Percentiles rank a stretch among this genome's conserved stretches.
Conservation (phyloP, 2,888 invertebrate genomes). For the Hofmannophila pseudospretella region DNA sequence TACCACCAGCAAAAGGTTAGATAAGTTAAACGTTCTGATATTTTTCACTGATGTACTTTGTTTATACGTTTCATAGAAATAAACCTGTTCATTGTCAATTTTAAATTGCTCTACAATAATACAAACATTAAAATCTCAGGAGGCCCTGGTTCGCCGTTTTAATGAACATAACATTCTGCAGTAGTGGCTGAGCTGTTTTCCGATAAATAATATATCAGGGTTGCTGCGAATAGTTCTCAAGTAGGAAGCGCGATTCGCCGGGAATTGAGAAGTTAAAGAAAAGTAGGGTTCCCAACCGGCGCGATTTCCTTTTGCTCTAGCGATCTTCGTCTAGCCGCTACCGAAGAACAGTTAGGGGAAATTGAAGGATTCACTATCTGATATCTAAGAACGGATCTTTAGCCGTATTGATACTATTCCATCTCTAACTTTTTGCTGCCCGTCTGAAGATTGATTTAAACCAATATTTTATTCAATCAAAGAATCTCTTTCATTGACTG, state of each 20-base stretch:
- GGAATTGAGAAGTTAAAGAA: slow-evolving; percentile 50
- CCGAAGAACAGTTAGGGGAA: slow-evolving; percentile 4
- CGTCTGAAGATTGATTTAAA: too few species aligned
- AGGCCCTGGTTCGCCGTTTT: too few species aligned
- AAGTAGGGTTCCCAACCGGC: slow-evolving; percentile 24
- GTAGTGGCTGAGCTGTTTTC: slow-evolving; percentile 20
- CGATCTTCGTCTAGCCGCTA: slow-evolving; percentile 8
- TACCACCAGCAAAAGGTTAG: too few species aligned
- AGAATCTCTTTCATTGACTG: too few species aligned
- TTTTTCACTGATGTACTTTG: too few species aligned
- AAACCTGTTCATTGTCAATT: too few species aligned
- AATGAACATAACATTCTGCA: slow-evolving; percentile 2
- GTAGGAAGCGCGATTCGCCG: slow-evolving; percentile 27
- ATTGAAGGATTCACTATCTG: slow-evolving; percentile 15
- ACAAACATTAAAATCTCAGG: too few species aligned
- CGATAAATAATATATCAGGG: slow-evolving; percentile 46
- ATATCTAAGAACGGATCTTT: slow-evolving; percentile 15
- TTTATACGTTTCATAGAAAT: too few species aligned
- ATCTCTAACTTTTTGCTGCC: slow-evolving; percentile 8
- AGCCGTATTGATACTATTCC: slow-evolving; percentile 10
- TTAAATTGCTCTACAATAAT: too few species aligned
- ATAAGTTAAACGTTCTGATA: too few species aligned
- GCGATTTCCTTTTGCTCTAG: slow-evolving; percentile 9
- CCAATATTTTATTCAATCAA: too few species aligned
- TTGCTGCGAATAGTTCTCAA: slow-evolving; percentile 36